Conservation (phyloP, 2,797 vertebrate species). For the Gephyroberyx darwinii region DNA sequence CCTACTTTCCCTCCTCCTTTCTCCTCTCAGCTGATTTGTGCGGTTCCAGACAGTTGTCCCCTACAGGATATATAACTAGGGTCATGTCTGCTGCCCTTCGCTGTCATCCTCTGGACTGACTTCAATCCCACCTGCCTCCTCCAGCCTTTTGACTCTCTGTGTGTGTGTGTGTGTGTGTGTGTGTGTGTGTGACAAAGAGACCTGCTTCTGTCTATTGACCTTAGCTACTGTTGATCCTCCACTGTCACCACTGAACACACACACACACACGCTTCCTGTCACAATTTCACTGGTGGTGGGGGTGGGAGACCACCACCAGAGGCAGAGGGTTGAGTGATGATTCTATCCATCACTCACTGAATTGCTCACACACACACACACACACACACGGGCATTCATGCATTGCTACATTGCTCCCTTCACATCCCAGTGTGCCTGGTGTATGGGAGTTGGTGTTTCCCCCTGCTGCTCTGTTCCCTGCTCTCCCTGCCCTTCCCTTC, state of each 20-base stretch:
- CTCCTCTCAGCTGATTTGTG: slow-evolving; percentile 1
- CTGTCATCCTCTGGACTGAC: slow-evolving; percentile 28
- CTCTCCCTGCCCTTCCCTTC: no score
- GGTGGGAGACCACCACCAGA: slow-evolving; percentile 1
- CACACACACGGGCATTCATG: neutral
- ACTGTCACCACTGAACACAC: neutral
- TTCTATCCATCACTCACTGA: slow-evolving; percentile 14
- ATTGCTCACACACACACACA: neutral
- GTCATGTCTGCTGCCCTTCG: slow-evolving; percentile 29
- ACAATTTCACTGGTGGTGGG: slow-evolving; percentile 1
- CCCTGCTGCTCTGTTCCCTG: no score
- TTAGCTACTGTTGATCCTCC: slow-evolving; percentile 23
- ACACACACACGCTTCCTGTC: slow-evolving; percentile 12
- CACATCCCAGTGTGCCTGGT: no score
- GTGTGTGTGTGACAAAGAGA: neutral
- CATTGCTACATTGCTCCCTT: no score
- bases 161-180: neutral
- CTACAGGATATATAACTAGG: slow-evolving; percentile 4
- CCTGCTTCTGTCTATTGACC: slow-evolving; percentile 21
- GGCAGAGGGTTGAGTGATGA: slow-evolving; percentile 11
- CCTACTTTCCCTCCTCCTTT: neutral
- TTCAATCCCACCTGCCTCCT: slow-evolving; percentile 33
- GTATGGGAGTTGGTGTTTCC: no score
- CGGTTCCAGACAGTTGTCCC: slow-evolving; percentile 1
- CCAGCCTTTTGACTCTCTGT: neutral